Base-by-base conservation (phyloP, 2,888 invertebrate genomes). In the Rhamnusium bicolor region DNA sequence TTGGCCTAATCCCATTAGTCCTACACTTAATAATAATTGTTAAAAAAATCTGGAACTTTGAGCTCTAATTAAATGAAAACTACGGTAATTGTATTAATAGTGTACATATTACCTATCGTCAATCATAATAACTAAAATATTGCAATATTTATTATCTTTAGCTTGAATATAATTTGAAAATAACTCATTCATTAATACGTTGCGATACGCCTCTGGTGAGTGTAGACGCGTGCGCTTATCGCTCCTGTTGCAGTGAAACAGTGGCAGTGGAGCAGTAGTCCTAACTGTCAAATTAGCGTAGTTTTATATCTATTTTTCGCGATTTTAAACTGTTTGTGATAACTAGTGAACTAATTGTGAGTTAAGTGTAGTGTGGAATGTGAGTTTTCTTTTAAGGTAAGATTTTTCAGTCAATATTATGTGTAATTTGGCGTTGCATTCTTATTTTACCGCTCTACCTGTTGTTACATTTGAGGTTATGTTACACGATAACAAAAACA, bases 221-320 rank as follows among this genome's bases (percentile, higher is more conserved):
- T 32, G 53, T n/a, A 21, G 18, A 53, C 65, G 65, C 65, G 32
- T 53, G 65, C 65, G 65, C 46, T 40, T 40, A 40, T 40, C 40
- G 40, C 40, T n/a, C 66, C 4, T 61, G 54, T 54, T 54, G 60
- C 62, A 53, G 18, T 72, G 40, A 40, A 51, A 51, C 32, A 72
- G 58, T 65, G 69, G 70, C 62, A 61, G 70, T 70, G 71, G 47
- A 58, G 12, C n/a, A 40, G 71, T 67, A 40, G 51, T 27, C 56
- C 58, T 18, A 63, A 58, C 72, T 78, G 76, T 76, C 79, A 79
- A 75, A 74, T 74, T 79, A 79, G 78, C 49, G 66, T 79, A 79
- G 75, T 76, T 73, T 75, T 76, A 54, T 73, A 71, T 65, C 53
- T 66, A 73, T 74, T 74, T 72, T 75, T 71, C 71, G 71, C 53